These are phyloP conservation scores for Apeira syringaria DNA, from an alignment of 2,888 invertebrate species.

Conservation along the genomic window DNA sequence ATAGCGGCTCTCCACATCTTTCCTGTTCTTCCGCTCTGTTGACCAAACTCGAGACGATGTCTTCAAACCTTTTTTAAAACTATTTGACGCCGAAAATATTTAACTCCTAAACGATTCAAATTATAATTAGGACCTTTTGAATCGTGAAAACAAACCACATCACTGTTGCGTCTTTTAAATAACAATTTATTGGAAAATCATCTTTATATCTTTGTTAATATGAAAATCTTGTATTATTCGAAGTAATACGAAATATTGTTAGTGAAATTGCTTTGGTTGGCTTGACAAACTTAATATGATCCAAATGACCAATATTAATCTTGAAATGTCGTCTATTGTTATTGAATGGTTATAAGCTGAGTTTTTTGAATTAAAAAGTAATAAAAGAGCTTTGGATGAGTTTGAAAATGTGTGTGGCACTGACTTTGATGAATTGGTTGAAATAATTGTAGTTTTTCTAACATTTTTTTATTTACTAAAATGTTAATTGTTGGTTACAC, in stretches of 20 bases:
- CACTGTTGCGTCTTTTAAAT: slow-evolving; percentile 3
- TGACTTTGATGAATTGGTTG: slow-evolving; percentile 21
- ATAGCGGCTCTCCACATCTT: slow-evolving; percentile 40
- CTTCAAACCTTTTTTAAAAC: slow-evolving; percentile 73
- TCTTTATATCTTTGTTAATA: slow-evolving; percentile 12
- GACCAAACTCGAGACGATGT: slow-evolving; percentile 75
- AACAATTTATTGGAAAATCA: slow-evolving; percentile 8
- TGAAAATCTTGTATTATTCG: no score
- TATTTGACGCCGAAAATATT: slow-evolving; percentile 79
- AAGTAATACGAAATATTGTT: slow-evolving; percentile 4
- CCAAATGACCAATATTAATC: slow-evolving; percentile 77
- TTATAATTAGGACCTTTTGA: slow-evolving; percentile 78
- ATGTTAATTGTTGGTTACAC: slow-evolving; percentile 1
- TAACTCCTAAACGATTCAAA: slow-evolving; percentile 78
- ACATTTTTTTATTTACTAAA: no score
- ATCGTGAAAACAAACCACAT: slow-evolving; percentile 44
- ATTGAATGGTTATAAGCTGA: slow-evolving; percentile 43
- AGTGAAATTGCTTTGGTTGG: slow-evolving; percentile 38
- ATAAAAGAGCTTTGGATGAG: slow-evolving; percentile 38
- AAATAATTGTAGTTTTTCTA: slow-evolving; percentile 8
- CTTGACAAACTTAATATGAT: slow-evolving; percentile 59
- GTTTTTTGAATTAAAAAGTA: slow-evolving; percentile 46
- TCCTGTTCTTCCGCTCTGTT: slow-evolving; percentile 60
- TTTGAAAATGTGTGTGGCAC: slow-evolving; percentile 42
- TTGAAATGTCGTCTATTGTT: slow-evolving; percentile 69